Percentiles rank a stretch among this genome's conserved stretches.
Evolutionary conservation across 2,113 vertebrate genomes (phyloP).

Genomic region (Heloderma charlesbogerti): DNA sequence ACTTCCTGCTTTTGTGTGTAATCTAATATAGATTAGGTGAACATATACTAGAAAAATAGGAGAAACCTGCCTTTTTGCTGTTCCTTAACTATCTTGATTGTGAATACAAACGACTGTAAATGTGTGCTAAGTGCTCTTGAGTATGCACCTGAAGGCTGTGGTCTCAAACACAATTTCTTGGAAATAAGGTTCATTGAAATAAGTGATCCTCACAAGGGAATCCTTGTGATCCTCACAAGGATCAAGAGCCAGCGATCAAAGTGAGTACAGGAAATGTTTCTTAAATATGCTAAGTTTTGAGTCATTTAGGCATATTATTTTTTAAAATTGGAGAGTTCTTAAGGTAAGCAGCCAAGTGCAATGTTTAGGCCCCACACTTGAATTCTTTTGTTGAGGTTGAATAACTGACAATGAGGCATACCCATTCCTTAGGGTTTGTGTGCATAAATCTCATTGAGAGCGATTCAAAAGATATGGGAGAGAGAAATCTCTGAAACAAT

Average conservation of each 20-base stretch:
- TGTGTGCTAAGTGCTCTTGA: not conserved
- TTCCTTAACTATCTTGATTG: not conserved
- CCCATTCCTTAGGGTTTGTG: not conserved
- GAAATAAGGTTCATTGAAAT: not conserved
- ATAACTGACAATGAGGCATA: conserved; percentile 16
- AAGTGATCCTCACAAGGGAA: not conserved
- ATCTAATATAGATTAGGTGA: not conserved
- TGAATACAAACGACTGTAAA: not conserved
- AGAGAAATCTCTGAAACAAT: not conserved
- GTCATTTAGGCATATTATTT: not conserved
- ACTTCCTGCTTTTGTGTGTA: not conserved
- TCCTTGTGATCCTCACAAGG: no score
- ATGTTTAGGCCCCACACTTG: conserved; percentile 23
- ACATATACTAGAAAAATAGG: not conserved
- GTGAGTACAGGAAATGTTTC: not conserved
- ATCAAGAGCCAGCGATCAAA: not conserved
- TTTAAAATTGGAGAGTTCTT: not conserved
- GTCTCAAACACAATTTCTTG: not conserved
- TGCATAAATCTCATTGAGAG: not conserved
- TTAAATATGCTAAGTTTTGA: not conserved
- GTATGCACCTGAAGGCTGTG: not conserved
- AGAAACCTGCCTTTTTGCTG: not conserved
- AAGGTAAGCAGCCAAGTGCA: conserved; percentile 47
- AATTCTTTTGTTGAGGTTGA: conserved; percentile 30
- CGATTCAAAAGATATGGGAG: not conserved